Evolutionary conservation across 1,140 invertebrate species (phyloP).

Genomic region (fruit fly (Drosophila melanogaster)): DNA sequence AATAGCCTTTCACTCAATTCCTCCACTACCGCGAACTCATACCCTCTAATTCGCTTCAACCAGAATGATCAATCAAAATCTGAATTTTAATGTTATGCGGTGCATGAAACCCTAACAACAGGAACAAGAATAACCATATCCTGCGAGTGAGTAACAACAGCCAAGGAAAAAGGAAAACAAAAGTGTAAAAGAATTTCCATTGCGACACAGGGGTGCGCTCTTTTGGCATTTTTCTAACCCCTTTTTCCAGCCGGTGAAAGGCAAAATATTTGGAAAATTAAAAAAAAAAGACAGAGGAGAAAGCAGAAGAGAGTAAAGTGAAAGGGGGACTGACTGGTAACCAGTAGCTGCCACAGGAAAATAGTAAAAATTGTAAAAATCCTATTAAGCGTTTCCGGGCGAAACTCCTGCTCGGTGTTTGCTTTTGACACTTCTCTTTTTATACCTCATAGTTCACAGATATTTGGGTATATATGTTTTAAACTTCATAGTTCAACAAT

Average conservation of each 20-base stretch:
- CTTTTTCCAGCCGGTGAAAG: constrained; percentile 43
- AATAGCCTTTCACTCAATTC: constrained; percentile 21
- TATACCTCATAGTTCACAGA: background rate
- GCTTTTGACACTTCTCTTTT: constrained; percentile 60
- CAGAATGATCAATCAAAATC: constrained; percentile 76
- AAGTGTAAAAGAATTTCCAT: constrained; percentile 70
- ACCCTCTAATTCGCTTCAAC: constrained; percentile 12
- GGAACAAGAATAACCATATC: constrained; percentile 67
- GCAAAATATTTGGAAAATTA: constrained; percentile 73
- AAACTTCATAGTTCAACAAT: background rate
- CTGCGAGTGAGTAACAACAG: constrained; percentile 45
- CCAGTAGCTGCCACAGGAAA: constrained; percentile 73
- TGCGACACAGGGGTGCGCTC: constrained; percentile 43
- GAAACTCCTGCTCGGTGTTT: constrained; percentile 49
- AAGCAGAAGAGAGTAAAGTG: constrained; percentile 28
- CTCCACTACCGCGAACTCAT: background rate
- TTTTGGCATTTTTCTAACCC: constrained; percentile 75
- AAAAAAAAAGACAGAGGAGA: constrained; percentile 47
- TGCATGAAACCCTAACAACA: constrained; percentile 74
- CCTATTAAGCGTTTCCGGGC: constrained; percentile 77
- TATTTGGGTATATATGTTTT: background rate
- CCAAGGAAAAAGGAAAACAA: constrained; percentile 49
- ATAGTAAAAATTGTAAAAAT: constrained; percentile 82
- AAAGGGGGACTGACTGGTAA: constrained; percentile 48
- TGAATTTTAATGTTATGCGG: constrained; percentile 82